Evolutionary conservation across 1,140 invertebrate genomes (phyloP).

Genomic region (Orchesella cincta): DNA sequence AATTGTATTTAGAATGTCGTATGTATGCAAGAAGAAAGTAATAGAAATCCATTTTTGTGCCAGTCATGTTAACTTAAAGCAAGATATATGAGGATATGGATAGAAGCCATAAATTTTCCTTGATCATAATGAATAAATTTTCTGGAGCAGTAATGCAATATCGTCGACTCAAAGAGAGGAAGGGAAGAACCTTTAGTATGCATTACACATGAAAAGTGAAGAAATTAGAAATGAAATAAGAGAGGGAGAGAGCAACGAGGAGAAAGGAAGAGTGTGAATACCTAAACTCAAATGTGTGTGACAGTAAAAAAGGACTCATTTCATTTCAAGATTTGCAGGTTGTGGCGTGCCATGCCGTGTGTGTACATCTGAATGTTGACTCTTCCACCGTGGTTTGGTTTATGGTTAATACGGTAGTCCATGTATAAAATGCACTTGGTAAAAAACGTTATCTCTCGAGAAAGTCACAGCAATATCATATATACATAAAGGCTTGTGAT

Average conservation of each 20-base stretch:
- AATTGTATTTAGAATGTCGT: constrained; percentile 15
- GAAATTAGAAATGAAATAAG: constrained; percentile 33
- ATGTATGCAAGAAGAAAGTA: not conserved
- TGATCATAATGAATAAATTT: constrained; percentile 47
- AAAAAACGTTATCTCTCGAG: no score
- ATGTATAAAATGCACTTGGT: no score
- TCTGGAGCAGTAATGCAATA: constrained; percentile 13
- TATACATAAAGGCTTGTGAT: no score
- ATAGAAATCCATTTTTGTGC: constrained; percentile 22
- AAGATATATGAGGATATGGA: constrained; percentile 30
- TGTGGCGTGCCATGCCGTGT: no score
- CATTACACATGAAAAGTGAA: constrained; percentile 38
- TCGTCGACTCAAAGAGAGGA: not conserved
- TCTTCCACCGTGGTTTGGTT: no score
- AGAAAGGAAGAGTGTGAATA: not conserved
- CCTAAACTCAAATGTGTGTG: not conserved
- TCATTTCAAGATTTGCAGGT: constrained; percentile 11
- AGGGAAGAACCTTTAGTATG: constrained; percentile 34
- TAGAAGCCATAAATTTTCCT: constrained; percentile 44
- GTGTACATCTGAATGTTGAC: no score
- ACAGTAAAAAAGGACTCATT: constrained; percentile 4
- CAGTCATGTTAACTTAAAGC: constrained; percentile 1
- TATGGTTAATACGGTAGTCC: no score
- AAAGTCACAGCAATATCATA: no score
- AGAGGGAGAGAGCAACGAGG: no score